phyloP scores from a whole-genome alignment of 2,797 vertebrate genomes.

The Crotalus adamanteus region DNA sequence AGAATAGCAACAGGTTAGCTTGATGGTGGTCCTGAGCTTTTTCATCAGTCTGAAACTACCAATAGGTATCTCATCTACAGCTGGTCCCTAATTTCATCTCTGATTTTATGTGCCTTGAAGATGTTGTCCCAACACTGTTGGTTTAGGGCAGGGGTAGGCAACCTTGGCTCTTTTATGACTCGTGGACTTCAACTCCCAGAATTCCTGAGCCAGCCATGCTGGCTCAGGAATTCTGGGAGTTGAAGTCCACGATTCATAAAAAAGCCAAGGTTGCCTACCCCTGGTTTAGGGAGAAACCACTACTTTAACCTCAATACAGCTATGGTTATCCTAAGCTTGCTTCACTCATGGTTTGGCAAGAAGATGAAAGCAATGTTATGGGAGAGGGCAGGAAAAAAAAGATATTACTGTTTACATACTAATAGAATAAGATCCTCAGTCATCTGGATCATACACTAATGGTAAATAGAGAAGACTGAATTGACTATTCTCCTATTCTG shows the following conservation, averaged over 20 bases:
- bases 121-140: not conserved
- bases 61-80: not conserved
- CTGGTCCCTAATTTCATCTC: not conserved
- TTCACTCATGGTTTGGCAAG: not conserved
- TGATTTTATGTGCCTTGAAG: not conserved
- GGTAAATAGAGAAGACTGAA: not conserved
- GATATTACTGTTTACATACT: not conserved
- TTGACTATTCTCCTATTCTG: not conserved
- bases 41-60: not conserved
- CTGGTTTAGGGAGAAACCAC: not conserved
- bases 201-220: too few species aligned
- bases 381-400: not conserved
- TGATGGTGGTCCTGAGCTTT: not conserved
- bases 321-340: not conserved
- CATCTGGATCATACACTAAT: not conserved
- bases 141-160: not conserved
- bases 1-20: not conserved
- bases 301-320: not conserved
- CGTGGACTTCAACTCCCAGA: too few species aligned
- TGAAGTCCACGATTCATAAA: too few species aligned
- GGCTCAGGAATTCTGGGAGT: too few species aligned
- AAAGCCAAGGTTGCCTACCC: too few species aligned
- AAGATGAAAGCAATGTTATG: not conserved
- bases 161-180: too few species aligned
- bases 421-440: not conserved